Percentiles rank a stretch among this genome's conserved stretches.
These are phyloP conservation scores for Hydrochoerus hydrochaeris DNA, from an alignment of 2,113 vertebrate species.

Conservation along the genomic window DNA sequence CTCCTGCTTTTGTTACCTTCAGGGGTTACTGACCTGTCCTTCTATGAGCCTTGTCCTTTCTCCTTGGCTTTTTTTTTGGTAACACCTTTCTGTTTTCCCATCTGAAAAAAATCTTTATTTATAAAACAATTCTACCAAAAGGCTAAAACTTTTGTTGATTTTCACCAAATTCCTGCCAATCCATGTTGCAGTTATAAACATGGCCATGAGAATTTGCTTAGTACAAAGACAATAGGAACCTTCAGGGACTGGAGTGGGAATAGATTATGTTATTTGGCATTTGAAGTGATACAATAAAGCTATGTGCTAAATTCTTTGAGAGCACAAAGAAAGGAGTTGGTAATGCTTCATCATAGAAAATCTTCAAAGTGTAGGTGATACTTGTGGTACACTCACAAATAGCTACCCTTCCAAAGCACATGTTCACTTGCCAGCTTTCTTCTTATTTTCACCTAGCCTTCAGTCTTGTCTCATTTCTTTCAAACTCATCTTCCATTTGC, in stretches of 20 bases:
- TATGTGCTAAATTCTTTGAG: neutral
- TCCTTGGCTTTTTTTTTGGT: neutral
- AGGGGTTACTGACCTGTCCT: neutral
- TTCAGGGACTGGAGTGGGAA: neutral
- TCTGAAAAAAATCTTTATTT: slow-evolving; percentile 4
- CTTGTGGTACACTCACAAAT: neutral
- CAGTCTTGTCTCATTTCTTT: neutral
- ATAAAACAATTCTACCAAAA: neutral
- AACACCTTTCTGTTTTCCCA: neutral
- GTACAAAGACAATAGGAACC: neutral
- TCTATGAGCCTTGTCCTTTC: neutral
- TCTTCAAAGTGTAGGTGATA: neutral
- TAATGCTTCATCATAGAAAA: neutral
- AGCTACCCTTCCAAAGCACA: neutral
- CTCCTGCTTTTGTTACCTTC: neutral
- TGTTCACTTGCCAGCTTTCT: neutral
- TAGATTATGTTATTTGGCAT: neutral
- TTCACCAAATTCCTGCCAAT: neutral
- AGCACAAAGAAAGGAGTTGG: neutral
- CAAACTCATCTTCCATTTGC: neutral
- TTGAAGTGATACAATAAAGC: slow-evolving; percentile 21
- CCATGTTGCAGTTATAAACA: neutral
- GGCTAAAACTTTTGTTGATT: slow-evolving; percentile 14
- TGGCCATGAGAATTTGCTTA: neutral
- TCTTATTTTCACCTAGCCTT: neutral